Conservation (phyloP, 2,888 invertebrate genomes). For the Entomobrya proxima region DNA sequence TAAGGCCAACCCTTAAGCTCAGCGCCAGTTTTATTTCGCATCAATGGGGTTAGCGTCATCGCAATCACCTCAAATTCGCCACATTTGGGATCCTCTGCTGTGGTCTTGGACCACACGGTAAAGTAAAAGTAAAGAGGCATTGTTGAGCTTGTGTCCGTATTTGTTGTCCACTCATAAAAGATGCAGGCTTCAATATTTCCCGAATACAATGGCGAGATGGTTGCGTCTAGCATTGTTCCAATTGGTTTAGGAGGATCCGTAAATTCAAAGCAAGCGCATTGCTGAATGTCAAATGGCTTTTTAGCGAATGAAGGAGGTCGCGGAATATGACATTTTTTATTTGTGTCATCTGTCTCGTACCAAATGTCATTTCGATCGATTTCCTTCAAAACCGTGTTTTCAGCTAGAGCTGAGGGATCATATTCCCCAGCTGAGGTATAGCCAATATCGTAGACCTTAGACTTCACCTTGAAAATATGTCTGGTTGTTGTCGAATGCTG, state of each 20-base stretch:
- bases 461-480: not conserved
- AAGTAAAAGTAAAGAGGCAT: not conserved
- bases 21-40: not conserved
- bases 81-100: not conserved
- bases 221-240: not conserved
- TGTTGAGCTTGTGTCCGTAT: not conserved
- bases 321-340: not conserved
- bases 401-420: not conserved
- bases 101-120: not conserved
- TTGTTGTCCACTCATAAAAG: not conserved
- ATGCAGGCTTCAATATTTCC: not conserved
- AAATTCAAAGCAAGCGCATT: not conserved
- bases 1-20: not conserved
- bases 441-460: not conserved
- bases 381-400: not conserved
- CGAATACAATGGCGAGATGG: not conserved
- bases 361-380: not conserved
- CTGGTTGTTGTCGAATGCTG: not conserved
- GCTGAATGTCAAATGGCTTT: not conserved
- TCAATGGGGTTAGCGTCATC: not conserved
- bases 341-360: not conserved
- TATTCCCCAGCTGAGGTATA: not conserved
- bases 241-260: not conserved
- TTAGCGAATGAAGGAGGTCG: not conserved
- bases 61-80: not conserved